Evolutionary conservation across 2,797 vertebrate genomes (phyloP).

Genomic region (Salmo trutta): DNA sequence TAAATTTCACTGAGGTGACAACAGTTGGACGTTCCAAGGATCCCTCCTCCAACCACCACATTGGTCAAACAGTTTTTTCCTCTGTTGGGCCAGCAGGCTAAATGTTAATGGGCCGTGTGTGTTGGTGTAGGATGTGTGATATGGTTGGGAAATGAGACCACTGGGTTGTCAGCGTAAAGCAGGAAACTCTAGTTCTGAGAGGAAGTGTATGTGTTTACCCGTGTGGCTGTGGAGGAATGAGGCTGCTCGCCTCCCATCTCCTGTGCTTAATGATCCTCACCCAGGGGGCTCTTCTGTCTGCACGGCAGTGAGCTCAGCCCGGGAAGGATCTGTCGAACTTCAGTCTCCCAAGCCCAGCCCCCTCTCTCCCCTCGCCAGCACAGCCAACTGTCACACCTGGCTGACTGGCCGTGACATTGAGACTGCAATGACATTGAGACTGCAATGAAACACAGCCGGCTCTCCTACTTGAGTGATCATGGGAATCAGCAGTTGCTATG

Average conservation of each 20-base stretch:
- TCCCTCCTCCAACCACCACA: constrained; percentile 10
- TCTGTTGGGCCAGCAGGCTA: constrained; percentile 3
- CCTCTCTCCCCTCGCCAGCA: background rate
- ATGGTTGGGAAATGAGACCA: constrained; percentile 26
- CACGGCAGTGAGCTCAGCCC: constrained; percentile 29
- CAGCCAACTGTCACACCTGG: constrained; percentile 41
- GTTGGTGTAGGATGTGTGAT: background rate
- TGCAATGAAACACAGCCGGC: constrained; percentile 40
- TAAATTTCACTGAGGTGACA: too few relatives aligned
- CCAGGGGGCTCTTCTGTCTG: constrained; percentile 17
- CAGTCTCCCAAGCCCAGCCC: too few relatives aligned
- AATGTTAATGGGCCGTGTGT: constrained; percentile 21
- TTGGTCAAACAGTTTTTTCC: constrained; percentile 17
- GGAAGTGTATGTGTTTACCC: constrained; percentile 38
- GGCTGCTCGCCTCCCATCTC: constrained; percentile 52
- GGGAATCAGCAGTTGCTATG: background rate
- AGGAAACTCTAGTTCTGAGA: constrained; percentile 55
- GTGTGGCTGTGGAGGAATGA: background rate
- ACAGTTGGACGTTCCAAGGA: too few relatives aligned
- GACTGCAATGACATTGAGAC: constrained; percentile 58
- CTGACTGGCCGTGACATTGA: constrained; percentile 43
- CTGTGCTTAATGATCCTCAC: constrained; percentile 59
- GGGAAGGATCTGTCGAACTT: constrained; percentile 23
- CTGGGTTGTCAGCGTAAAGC: constrained; percentile 35
- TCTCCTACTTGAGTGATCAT: constrained; percentile 10